Percentiles rank a stretch among this genome's conserved stretches.
Conservation (phyloP, 2,797 vertebrate genomes). For the Pygocentrus nattereri region DNA sequence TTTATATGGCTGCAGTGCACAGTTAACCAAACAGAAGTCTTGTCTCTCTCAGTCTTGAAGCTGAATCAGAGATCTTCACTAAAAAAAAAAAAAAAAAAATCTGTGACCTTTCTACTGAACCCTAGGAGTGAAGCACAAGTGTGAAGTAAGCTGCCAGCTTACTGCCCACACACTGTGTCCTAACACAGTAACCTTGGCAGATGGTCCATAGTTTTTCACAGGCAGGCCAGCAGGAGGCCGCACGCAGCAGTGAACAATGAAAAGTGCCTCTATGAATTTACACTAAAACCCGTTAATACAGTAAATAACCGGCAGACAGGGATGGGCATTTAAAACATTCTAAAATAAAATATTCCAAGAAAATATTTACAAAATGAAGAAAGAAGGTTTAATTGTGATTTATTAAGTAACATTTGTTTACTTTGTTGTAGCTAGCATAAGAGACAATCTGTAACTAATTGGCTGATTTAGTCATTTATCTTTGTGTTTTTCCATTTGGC, state of each 20-base stretch:
- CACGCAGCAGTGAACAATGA: background rate
- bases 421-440: no score
- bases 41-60: background rate
- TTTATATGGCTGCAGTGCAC: background rate
- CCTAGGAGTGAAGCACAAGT: constrained; percentile 8
- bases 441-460: no score
- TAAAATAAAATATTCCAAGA: no score
- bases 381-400: no score
- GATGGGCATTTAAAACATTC: no score
- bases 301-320: background rate
- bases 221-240: constrained; percentile 11
- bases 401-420: no score
- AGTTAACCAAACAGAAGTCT: background rate
- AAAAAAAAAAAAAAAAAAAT: background rate
- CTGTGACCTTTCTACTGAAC: constrained; percentile 12
- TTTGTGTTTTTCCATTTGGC: no score
- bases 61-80: background rate
- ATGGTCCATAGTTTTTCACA: background rate
- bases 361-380: no score
- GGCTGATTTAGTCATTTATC: no score
- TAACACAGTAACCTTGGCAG: constrained; percentile 4
- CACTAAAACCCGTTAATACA: background rate
- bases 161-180: constrained; percentile 7
- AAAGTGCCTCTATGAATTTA: background rate
- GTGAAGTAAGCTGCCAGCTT: background rate